phyloP scores from a whole-genome alignment of 2,113 vertebrate genomes.

The Cyrtonyx montezumae region DNA sequence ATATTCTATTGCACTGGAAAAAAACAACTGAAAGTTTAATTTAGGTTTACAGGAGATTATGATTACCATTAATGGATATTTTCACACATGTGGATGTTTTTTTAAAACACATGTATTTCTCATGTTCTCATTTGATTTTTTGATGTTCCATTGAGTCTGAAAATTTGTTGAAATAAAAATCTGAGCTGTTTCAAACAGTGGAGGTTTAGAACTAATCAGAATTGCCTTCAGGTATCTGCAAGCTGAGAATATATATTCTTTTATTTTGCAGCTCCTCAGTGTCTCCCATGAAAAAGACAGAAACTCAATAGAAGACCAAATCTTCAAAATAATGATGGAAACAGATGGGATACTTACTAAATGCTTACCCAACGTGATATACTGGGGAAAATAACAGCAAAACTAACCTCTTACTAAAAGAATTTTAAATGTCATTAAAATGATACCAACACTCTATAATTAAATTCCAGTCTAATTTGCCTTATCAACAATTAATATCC shows the following conservation, averaged over 20 bases:
- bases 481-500: background rate
- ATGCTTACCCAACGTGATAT: background rate
- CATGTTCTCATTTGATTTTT: constrained; percentile 29
- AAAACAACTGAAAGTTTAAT: background rate
- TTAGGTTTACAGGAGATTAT: background rate
- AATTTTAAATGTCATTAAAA: background rate
- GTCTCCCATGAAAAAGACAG: background rate
- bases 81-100: background rate
- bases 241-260: background rate
- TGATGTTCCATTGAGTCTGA: constrained; percentile 21
- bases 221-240: constrained; percentile 1
- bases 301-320: background rate
- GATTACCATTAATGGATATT: background rate
- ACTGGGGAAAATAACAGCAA: background rate
- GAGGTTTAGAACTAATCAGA: constrained; percentile 37
- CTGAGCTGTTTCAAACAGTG: constrained; percentile 2
- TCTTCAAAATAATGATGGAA: background rate
- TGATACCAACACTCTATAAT: background rate
- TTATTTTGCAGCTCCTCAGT: constrained; percentile 1
- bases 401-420: background rate
- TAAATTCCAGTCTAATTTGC: background rate
- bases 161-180: constrained; percentile 45
- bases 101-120: constrained; percentile 17
- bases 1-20: background rate
- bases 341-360: background rate